A percentile compares a stretch with the other conserved stretches of the same genome.
Conservation (phyloP, 2,797 vertebrate species). For the Tragelaphus oryx region DNA sequence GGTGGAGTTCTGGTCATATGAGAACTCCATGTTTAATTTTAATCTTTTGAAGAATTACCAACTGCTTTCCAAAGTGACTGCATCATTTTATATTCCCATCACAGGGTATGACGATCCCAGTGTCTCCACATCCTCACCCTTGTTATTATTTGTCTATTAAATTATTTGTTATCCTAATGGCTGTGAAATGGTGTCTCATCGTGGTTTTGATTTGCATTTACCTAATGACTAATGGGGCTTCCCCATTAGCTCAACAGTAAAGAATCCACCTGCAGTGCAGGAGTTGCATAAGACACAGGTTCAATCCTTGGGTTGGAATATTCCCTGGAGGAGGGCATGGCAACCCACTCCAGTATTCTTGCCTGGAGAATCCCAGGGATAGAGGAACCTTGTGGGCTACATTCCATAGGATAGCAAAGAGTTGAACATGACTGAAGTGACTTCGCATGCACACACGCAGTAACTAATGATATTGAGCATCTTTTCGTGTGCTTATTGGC, state of each 20-base stretch:
- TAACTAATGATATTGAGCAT: neutral
- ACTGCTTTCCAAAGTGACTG: neutral
- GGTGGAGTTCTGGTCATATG: neutral
- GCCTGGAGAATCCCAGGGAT: neutral
- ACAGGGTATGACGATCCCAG: neutral
- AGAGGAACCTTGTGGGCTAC: neutral
- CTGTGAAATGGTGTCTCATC: neutral
- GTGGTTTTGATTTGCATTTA: neutral
- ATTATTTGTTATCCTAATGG: neutral
- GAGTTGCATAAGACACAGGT: neutral
- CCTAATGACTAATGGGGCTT: neutral
- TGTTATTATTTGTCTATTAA: neutral
- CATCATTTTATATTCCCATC: neutral
- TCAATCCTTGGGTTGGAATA: neutral
- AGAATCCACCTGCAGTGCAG: neutral
- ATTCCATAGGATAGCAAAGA: neutral
- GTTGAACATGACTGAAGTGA: neutral
- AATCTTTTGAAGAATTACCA: neutral
- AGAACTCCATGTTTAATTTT: neutral
- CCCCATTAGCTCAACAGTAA: neutral
- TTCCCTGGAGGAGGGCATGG: neutral
- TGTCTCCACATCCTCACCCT: neutral
- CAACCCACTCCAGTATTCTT: neutral
- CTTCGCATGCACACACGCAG: neutral
- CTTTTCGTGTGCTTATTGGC: neutral